Conservation (phyloP, 2,113 vertebrate species). For the Brachyhypopomus occidentalis region DNA sequence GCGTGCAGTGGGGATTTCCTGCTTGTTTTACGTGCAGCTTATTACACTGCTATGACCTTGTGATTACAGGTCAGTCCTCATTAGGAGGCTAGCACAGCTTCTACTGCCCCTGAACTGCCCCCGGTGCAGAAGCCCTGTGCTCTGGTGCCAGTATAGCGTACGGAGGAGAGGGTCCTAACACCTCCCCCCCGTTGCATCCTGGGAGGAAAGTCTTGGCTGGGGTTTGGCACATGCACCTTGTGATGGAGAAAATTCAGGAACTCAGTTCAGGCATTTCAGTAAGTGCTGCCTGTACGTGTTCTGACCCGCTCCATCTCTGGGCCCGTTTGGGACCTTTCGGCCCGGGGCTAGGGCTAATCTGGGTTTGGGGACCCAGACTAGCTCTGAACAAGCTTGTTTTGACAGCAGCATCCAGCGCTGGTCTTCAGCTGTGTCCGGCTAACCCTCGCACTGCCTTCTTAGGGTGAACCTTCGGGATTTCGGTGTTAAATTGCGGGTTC, state of each 20-base stretch:
- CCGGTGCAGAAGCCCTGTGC: background rate
- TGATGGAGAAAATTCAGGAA: background rate
- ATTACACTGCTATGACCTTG: background rate
- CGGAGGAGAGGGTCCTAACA: background rate
- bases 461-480: conserved; percentile 30
- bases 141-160: background rate
- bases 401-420: background rate
- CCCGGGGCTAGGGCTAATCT: too few relatives aligned
- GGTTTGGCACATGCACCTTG: background rate
- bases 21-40: conserved; percentile 20
- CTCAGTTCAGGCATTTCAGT: background rate
- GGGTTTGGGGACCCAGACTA: conserved; percentile 18
- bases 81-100: background rate
- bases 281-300: background rate
- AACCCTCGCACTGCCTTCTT: background rate
- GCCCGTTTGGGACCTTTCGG: background rate
- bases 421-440: background rate
- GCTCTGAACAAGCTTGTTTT: background rate
- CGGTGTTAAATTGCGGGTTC: conserved; percentile 18
- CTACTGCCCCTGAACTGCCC: conserved; percentile 11
- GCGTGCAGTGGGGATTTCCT: conserved; percentile 20
- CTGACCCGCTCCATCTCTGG: background rate
- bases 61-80: background rate
- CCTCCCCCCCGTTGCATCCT: background rate
- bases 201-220: background rate